Conservation (phyloP, 23 tunicate genomes). For the Ascidia mentula region DNA sequence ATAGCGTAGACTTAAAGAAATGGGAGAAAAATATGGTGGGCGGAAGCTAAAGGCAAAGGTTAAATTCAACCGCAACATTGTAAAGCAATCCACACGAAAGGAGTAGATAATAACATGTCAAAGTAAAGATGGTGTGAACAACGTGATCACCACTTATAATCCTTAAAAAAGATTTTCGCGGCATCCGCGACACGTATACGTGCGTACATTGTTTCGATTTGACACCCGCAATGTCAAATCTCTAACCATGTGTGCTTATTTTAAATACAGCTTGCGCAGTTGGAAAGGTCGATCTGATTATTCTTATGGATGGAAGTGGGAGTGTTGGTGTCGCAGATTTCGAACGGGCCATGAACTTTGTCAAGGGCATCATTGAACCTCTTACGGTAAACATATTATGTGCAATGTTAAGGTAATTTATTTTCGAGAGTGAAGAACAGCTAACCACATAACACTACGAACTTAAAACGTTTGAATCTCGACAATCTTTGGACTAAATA, state of each 20-base stretch:
- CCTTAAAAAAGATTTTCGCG: too few relatives aligned
- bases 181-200: too few relatives aligned
- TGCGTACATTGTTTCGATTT: too few relatives aligned
- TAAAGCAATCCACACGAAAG: too few relatives aligned
- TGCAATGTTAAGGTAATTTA: neutral
- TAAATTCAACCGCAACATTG: too few relatives aligned
- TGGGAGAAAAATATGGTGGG: too few relatives aligned
- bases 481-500: neutral
- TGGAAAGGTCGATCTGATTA: conserved; percentile 12
- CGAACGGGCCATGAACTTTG: conserved; percentile 17
- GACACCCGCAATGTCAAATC: too few relatives aligned
- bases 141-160: too few relatives aligned
- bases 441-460: neutral
- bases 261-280: conserved; percentile 11
- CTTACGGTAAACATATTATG: neutral
- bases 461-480: neutral
- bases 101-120: too few relatives aligned
- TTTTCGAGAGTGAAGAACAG: neutral
- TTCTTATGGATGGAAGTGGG: conserved; percentile 19
- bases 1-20: too few relatives aligned
- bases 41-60: too few relatives aligned
- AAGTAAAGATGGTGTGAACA: too few relatives aligned
- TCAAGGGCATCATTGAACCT: conserved; percentile 9
- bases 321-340: conserved; percentile 7
- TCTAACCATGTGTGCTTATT: neutral